These are phyloP conservation scores for Callithrix jacchus DNA, from an alignment of 2,113 vertebrate genomes.

Conservation along the genomic window DNA sequence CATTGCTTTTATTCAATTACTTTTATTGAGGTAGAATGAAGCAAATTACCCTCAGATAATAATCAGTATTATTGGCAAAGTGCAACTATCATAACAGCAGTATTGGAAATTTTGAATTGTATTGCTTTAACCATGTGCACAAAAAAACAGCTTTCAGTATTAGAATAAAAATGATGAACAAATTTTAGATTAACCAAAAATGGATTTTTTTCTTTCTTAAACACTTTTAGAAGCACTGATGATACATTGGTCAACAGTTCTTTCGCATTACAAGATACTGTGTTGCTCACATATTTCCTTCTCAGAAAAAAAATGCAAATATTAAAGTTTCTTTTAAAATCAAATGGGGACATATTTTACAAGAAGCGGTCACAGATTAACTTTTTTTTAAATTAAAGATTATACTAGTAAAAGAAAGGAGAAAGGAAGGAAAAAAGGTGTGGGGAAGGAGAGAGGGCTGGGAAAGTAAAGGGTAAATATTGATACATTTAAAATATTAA, in stretches of 20 bases:
- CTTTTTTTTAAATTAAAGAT: not conserved
- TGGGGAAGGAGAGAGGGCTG: rapidly evolving
- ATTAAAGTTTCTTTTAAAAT: not conserved
- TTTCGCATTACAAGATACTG: not conserved
- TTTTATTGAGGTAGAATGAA: not conserved
- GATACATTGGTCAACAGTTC: not conserved
- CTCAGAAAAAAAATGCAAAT: not conserved
- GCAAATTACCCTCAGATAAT: not conserved
- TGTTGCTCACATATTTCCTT: not conserved
- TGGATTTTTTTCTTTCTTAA: not conserved
- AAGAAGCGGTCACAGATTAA: not conserved
- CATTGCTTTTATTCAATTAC: not conserved
- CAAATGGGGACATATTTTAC: not conserved
- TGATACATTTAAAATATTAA: not conserved
- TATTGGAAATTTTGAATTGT: not conserved
- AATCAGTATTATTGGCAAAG: not conserved
- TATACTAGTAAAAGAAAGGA: not conserved
- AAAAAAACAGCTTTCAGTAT: not conserved
- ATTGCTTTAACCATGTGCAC: not conserved
- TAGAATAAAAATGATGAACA: not conserved
- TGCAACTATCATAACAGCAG: not conserved
- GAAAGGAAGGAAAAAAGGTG: not conserved
- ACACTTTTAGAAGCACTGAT: not conserved
- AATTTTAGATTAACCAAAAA: not conserved
- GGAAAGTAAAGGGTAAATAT: not conserved